Percentiles rank a stretch among this genome's conserved stretches.
Conservation (phyloP, 2,888 invertebrate genomes). For the Melangyna quadrimaculata region DNA sequence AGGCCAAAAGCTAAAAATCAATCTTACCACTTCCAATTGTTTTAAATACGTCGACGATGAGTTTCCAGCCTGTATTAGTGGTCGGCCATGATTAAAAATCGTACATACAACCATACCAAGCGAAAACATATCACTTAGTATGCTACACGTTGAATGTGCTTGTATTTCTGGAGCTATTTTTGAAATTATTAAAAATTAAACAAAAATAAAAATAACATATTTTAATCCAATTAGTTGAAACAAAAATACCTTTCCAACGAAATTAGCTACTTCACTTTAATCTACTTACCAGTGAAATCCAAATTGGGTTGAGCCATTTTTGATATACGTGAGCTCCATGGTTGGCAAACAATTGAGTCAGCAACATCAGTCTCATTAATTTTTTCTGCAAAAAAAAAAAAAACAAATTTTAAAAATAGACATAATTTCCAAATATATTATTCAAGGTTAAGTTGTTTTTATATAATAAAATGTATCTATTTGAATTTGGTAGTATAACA, state of each 20-base stretch:
- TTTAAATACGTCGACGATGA: conserved; percentile 93
- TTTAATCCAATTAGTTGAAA: neutral
- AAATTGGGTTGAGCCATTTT: conserved; percentile 97
- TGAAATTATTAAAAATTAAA: conserved; percentile 14
- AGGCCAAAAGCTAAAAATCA: no score
- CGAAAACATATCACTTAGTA: conserved; percentile 97
- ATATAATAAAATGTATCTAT: no score
- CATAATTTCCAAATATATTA: no score
- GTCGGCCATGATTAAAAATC: conserved; percentile 94
- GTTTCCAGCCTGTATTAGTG: conserved; percentile 94
- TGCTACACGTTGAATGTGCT: conserved; percentile 89
- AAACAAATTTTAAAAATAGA: neutral
- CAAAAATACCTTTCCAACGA: neutral
- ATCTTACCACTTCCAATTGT: conserved; percentile 93
- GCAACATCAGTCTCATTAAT: conserved; percentile 86
- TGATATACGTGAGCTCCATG: conserved; percentile 95
- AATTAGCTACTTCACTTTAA: no score
- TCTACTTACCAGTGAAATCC: conserved; percentile 92
- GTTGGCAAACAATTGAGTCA: conserved; percentile 88
- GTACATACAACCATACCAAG: conserved; percentile 96
- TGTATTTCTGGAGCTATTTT: conserved; percentile 95
- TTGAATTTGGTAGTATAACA: no score
- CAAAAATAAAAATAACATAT: neutral
- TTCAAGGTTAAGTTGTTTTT: neutral
- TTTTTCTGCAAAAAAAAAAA: conserved; percentile 83